Percentiles rank a stretch among this genome's conserved stretches.
phyloP scores from a whole-genome alignment of 2,113 vertebrate genomes.

The Pomatostomus ruficeps region DNA sequence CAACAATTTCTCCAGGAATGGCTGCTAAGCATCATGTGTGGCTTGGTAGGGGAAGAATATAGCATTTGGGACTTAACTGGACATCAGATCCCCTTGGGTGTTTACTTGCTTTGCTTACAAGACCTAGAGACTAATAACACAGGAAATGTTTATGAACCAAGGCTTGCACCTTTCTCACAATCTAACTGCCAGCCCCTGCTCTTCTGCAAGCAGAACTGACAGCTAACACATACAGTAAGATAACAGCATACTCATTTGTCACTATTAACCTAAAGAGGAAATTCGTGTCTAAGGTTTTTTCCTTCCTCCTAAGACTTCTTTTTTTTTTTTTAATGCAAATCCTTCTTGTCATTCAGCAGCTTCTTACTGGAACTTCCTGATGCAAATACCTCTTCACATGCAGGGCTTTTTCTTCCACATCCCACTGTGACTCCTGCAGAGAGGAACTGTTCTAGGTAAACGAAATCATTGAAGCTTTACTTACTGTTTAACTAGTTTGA shows the following conservation, averaged over 20 bases:
- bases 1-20: background rate
- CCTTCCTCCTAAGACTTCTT: background rate
- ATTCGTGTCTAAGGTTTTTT: background rate
- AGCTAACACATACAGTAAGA: background rate
- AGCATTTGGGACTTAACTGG: background rate
- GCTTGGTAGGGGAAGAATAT: background rate
- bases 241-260: background rate
- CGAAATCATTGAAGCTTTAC: constrained; percentile 18
- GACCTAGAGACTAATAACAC: background rate
- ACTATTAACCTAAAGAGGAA: background rate
- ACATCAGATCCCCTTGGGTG: background rate
- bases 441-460: constrained; percentile 57
- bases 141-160: background rate
- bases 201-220: background rate
- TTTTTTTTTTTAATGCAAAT: constrained; percentile 23
- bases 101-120: background rate
- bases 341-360: constrained; percentile 30
- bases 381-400: constrained; percentile 62
- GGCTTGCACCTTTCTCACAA: background rate
- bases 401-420: constrained; percentile 32
- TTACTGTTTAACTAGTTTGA: constrained; percentile 29
- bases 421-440: constrained; percentile 58
- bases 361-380: constrained; percentile 52
- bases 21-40: background rate
- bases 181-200: background rate